Evolutionary conservation across 2,797 vertebrate species (phyloP).

Genomic region (Hephaestus fuliginosus): DNA sequence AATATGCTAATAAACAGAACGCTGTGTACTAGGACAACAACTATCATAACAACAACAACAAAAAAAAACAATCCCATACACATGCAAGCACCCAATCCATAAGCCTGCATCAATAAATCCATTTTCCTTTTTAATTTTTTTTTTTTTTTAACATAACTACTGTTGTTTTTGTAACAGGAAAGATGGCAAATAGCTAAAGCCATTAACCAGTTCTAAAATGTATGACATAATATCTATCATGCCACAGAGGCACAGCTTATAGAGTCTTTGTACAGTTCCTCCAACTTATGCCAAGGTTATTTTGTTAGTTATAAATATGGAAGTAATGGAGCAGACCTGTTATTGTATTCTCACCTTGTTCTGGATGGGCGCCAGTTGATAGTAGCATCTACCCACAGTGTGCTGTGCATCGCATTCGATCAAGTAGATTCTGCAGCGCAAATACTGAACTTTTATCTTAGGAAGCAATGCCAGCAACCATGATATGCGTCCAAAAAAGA

Average conservation of each 20-base stretch:
- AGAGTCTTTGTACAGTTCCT: constrained; percentile 26
- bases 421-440: constrained; percentile 26
- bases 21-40: constrained; percentile 55
- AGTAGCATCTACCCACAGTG: constrained; percentile 50
- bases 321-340: constrained; percentile 26
- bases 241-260: background rate
- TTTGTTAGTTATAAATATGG: constrained; percentile 40
- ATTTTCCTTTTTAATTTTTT: constrained; percentile 1
- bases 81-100: constrained; percentile 6
- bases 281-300: constrained; percentile 54
- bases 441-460: constrained; percentile 34
- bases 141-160: background rate
- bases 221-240: background rate
- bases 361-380: constrained; percentile 56
- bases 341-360: constrained; percentile 26
- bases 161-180: background rate
- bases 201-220: background rate
- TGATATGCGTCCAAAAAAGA: constrained; percentile 41
- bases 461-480: constrained; percentile 29
- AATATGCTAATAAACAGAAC: constrained; percentile 68
- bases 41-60: constrained; percentile 40
- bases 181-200: background rate
- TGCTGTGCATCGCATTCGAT: constrained; percentile 31
- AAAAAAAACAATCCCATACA: background rate
- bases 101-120: constrained; percentile 18